Percentiles rank a stretch among this genome's conserved stretches.
Evolutionary conservation across 2,888 invertebrate genomes (phyloP).

Genomic region (Sabatieria punctata): DNA sequence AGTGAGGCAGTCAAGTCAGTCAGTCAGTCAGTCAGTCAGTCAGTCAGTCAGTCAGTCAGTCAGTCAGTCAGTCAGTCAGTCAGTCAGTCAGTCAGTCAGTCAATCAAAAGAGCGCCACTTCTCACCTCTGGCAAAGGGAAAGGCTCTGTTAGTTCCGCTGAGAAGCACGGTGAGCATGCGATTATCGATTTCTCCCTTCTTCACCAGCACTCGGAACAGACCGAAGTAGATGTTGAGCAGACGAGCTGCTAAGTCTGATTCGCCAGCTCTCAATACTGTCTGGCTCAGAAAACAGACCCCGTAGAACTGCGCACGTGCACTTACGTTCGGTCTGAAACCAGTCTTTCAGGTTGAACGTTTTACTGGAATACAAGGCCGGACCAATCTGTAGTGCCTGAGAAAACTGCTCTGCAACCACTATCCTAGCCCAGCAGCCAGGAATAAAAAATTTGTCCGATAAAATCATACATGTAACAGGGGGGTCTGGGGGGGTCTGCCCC

Average conservation of each 20-base stretch:
- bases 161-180: constrained; percentile 65
- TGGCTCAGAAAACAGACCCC: constrained; percentile 77
- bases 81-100: too few relatives aligned
- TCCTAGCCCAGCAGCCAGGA: too few relatives aligned
- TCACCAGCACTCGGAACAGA: constrained; percentile 78
- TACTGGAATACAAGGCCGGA: too few relatives aligned
- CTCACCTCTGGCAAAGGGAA: constrained; percentile 53
- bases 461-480: too few relatives aligned
- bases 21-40: too few relatives aligned
- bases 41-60: too few relatives aligned
- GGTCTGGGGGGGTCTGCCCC: too few relatives aligned
- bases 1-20: too few relatives aligned
- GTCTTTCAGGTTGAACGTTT: too few relatives aligned
- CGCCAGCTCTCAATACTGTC: constrained; percentile 45
- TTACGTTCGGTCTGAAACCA: constrained; percentile 57
- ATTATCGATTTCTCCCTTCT: constrained; percentile 56
- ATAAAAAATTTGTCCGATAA: too few relatives aligned
- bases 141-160: constrained; percentile 63
- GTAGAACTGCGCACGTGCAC: constrained; percentile 71
- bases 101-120: not conserved
- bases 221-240: constrained; percentile 80
- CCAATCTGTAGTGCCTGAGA: not conserved
- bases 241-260: constrained; percentile 53
- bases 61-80: too few relatives aligned
- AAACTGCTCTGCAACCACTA: not conserved